Evolutionary conservation across 2,797 vertebrate genomes (phyloP), one percentile per base, ranked within the genome.

Genomic region (Pelochelys cantorii): DNA sequence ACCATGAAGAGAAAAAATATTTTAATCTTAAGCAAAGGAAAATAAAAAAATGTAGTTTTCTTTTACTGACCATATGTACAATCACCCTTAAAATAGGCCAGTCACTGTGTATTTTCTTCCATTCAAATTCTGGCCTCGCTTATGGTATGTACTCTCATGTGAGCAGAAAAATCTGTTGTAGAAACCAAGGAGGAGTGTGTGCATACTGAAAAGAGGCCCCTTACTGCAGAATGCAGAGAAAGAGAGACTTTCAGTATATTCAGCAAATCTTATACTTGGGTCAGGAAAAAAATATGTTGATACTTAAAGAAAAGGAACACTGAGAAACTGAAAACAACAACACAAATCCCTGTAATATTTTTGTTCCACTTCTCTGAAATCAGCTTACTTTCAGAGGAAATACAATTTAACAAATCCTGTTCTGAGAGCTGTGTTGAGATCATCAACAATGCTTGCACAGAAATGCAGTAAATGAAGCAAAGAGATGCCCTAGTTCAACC

Each of bases 331-430:
- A 78, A 27, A 31, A 31, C 57, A 56, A 79, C 56, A 56, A 89
- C 90, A 93, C n/a, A 83, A 71, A 93, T 31, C 6, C 13, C 22
- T 52, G 17, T 34, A 74, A 59, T 90, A 53, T 87, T 93, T 91
- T 83, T 29, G 48, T 89, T 90, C n/a, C 13, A 17, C 88, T 91
- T 96, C 11, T 85, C 83, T 62, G 48, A 25, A 29, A 15, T 91
- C 52, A 5, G 27, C 74, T 94, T 81, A 17, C 65, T n/a, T 0
- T 3, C 23, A 88, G 74, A 56, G 86, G 92, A 75, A 91, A 93
- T 82, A 62, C 59, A 52, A 92, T 92, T 96, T 93, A 95, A 95
- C 95, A 87, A 93, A 65, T 60, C 31, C 59, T 79, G 65, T n/a
- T 95, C 79, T 77, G 56, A 37, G 53, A 14, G 71, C 79, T 88